phyloP scores from a whole-genome alignment of 2,113 vertebrate genomes.

The Cyrtonyx montezumae region DNA sequence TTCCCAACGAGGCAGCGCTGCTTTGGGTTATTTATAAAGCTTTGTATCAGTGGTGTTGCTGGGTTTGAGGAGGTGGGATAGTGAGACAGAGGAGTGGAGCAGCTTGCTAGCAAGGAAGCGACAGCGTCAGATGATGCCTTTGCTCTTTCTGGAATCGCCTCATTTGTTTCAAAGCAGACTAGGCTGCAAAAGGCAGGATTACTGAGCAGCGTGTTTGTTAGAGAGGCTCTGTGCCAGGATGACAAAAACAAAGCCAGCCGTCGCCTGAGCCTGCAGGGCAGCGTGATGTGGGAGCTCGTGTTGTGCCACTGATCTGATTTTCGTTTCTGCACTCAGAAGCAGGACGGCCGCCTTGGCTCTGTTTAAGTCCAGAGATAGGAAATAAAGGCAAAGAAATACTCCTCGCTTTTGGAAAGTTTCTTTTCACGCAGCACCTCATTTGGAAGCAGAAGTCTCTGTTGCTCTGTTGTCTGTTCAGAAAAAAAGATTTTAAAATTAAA shows the following conservation, averaged over 20 bases:
- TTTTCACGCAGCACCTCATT: neutral
- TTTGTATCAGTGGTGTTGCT: neutral
- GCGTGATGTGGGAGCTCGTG: neutral
- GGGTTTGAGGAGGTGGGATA: neutral
- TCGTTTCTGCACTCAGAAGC: neutral
- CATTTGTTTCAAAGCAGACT: conserved; percentile 3
- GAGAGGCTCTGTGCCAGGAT: neutral
- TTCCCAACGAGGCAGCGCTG: neutral
- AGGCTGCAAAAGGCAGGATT: neutral
- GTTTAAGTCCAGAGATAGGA: neutral
- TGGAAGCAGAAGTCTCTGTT: conserved; percentile 6
- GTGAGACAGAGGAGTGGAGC: neutral
- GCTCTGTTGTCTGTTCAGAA: neutral
- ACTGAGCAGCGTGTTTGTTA: neutral
- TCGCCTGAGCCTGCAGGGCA: neutral
- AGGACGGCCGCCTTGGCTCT: neutral
- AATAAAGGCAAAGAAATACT: neutral
- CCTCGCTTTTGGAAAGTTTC: neutral
- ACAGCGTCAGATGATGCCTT: neutral
- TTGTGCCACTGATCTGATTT: neutral
- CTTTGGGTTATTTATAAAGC: conserved; percentile 18
- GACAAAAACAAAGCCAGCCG: neutral
- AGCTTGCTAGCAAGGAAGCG: neutral
- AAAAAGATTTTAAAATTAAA: conserved; percentile 13
- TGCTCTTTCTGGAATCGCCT: conserved; percentile 6